Conservation (phyloP, 2,888 invertebrate genomes). For the Teleogryllus oceanicus region DNA sequence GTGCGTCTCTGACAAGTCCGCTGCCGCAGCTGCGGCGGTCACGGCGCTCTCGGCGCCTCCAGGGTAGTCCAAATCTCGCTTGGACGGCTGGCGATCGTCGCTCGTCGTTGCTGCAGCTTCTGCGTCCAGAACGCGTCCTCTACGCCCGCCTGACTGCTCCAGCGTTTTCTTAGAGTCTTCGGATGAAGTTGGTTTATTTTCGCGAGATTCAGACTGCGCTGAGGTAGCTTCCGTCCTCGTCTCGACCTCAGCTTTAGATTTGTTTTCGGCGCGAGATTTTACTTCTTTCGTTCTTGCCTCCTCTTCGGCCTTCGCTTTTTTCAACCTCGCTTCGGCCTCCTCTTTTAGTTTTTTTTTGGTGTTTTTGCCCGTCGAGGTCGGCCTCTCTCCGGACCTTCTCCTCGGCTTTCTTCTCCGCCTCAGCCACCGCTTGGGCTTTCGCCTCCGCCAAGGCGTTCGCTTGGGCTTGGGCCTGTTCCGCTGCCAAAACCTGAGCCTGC, state of each 20-base stretch:
- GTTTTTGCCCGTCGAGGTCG: too few relatives aligned
- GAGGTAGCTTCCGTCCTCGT: neutral
- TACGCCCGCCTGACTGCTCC: neutral
- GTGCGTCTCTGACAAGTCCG: neutral
- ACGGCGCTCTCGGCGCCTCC: neutral
- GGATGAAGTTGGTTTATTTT: too few relatives aligned
- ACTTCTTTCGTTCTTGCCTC: neutral
- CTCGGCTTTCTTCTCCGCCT: neutral
- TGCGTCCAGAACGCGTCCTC: neutral
- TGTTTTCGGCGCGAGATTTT: neutral
- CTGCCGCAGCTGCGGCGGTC: neutral
- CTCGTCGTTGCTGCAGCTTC: neutral
- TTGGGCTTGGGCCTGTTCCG: neutral
- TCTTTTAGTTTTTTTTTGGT: too few relatives aligned
- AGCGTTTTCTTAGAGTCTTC: neutral
- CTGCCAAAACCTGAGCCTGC: neutral
- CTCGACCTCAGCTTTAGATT: neutral
- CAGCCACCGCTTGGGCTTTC: neutral
- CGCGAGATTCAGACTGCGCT: too few relatives aligned
- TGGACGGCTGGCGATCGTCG: neutral
- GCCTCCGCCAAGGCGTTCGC: neutral
- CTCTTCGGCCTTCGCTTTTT: neutral
- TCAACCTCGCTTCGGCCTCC: slow-evolving; percentile 5
- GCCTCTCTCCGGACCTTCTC: neutral
- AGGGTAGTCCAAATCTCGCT: neutral